Conservation (phyloP, 2,888 invertebrate genomes). For the Aphidius colemani region DNA sequence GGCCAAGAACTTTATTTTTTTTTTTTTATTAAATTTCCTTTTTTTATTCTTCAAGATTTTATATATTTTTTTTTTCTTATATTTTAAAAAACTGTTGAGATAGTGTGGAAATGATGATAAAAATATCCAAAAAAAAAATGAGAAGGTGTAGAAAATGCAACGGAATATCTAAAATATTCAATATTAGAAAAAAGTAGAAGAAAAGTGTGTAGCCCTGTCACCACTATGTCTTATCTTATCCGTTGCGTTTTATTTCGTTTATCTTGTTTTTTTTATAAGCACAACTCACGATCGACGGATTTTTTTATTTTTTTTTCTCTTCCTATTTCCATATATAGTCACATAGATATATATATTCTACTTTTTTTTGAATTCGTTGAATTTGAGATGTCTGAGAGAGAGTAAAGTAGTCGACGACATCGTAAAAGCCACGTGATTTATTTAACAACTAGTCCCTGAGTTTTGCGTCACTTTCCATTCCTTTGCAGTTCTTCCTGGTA, state of each 20-base stretch:
- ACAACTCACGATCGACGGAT: no score
- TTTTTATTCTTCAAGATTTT: no score
- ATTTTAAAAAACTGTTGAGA: neutral
- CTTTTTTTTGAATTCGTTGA: no score
- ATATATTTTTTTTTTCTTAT: no score
- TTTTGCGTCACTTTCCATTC: conserved; percentile 11
- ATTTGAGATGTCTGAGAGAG: neutral
- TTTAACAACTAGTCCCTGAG: conserved; percentile 28
- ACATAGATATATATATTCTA: no score
- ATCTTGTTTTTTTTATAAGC: neutral
- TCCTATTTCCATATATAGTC: conserved; percentile 10
- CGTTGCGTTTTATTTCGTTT: conserved; percentile 4
- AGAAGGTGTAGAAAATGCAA: conserved; percentile 7
- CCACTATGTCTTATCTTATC: neutral
- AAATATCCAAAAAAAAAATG: conserved; percentile 1
- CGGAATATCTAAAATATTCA: conserved; percentile 38
- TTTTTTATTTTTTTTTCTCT: conserved; percentile 10
- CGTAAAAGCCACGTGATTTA: conserved; percentile 39
- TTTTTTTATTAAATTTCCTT: no score
- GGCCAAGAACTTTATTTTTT: no score
- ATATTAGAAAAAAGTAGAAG: conserved; percentile 34
- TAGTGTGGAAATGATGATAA: neutral
- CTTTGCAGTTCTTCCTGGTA: neutral
- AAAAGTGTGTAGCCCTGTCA: conserved; percentile 32
- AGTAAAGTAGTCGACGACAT: conserved; percentile 21